Conservation (phyloP, 1,140 invertebrate species). For the Cheumatopsyche charites region DNA sequence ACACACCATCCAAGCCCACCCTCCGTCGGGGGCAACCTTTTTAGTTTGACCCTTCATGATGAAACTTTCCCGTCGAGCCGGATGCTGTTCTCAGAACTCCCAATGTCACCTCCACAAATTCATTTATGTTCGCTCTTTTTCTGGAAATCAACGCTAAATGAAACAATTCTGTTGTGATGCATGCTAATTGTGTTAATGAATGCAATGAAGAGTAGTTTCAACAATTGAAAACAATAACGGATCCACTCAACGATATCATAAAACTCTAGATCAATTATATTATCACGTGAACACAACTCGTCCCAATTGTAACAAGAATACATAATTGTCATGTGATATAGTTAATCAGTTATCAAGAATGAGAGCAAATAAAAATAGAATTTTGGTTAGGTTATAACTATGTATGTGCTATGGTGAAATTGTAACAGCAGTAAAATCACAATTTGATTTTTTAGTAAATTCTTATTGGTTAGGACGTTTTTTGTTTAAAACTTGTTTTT, state of each 20-base stretch:
- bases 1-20: conserved; percentile 83
- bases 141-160: conserved; percentile 15
- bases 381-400: too few species aligned
- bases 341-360: conserved; percentile 9
- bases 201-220: background rate
- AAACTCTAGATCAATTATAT: background rate
- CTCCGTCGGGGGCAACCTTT: conserved; percentile 73
- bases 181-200: background rate
- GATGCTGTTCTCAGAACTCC: conserved; percentile 23
- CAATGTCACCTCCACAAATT: conserved; percentile 37
- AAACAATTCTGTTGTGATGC: background rate
- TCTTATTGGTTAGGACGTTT: too few species aligned
- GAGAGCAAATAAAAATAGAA: too few species aligned
- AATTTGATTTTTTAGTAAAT: too few species aligned
- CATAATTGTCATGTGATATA: background rate
- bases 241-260: background rate
- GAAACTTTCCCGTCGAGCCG: conserved; percentile 25
- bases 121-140: conserved; percentile 14
- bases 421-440: too few species aligned
- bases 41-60: conserved; percentile 55
- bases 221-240: background rate
- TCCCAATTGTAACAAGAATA: background rate
- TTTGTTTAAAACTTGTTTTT: too few species aligned
- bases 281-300: background rate
- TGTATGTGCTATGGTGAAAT: too few species aligned